phyloP scores from a whole-genome alignment of 2,888 invertebrate species.

The Cataglyphis cursor region DNA sequence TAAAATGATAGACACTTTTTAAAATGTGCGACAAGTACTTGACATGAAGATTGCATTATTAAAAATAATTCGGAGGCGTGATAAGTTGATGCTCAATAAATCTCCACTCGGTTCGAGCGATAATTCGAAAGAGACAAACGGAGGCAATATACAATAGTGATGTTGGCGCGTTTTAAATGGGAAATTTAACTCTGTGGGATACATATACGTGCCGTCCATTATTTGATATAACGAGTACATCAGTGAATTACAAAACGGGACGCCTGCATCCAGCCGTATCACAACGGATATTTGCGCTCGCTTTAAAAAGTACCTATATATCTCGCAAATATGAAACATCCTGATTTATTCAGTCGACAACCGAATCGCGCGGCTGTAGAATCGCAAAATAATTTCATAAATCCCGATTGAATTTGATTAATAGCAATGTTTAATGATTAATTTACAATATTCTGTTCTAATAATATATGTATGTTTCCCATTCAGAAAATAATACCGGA shows the following conservation, averaged over 20 bases:
- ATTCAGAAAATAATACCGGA: conserved; percentile 15
- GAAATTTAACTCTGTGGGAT: conserved; percentile 24
- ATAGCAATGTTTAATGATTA: conserved; percentile 2
- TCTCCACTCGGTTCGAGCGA: not conserved
- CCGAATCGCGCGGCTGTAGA: not conserved
- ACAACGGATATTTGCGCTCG: conserved; percentile 9
- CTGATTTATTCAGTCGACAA: conserved; percentile 33
- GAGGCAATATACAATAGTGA: not conserved
- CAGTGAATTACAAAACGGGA: conserved; percentile 28
- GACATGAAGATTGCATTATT: not conserved
- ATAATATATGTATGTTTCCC: not conserved
- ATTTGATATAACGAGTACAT: conserved; percentile 9
- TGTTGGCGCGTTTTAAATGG: conserved; percentile 16
- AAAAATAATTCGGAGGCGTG: not conserved
- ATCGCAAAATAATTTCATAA: conserved; percentile 16
- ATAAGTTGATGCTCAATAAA: not conserved
- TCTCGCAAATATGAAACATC: not conserved
- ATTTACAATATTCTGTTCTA: not conserved
- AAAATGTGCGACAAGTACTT: not conserved
- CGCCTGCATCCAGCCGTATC: not conserved
- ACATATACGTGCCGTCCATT: conserved; percentile 6
- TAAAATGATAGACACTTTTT: not conserved
- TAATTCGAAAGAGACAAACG: conserved; percentile 5
- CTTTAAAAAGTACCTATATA: not conserved
- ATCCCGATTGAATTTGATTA: conserved; percentile 36